Base-by-base conservation (phyloP, 2,888 invertebrate species). In the Gastracanthus pulcherrimus region DNA sequence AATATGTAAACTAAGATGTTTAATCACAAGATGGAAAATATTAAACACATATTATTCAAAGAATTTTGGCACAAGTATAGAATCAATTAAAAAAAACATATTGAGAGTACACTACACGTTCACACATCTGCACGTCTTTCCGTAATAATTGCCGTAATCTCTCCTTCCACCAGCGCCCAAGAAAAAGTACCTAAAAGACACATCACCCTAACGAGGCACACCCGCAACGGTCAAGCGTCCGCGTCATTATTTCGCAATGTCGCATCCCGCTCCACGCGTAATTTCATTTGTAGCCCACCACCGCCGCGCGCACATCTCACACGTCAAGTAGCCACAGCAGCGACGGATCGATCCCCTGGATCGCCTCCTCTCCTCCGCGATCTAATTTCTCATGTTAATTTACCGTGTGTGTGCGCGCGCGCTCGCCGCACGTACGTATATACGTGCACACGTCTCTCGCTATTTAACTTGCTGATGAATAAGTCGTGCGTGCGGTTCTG, bases 381-480 rank as follows among this genome's bases (percentile, higher is more conserved):
- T 80, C 74, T 78, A 82, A 70, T 82, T 75, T 75, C 75, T 78
- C 78, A 74, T 51, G 77, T 70, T 82, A 78, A 82, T 82, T 78
- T 55, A 29, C 69, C 72, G 51, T 16, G 62, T 38, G 62, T 23
- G 62, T 48, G n/a, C 11, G 36, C 23, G 23, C 34, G n/a, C 60
- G 13, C 60, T n/a, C 70, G 26, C 36, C 6, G 64, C n/a, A 1
- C 9, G n/a, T n/a, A n/a, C n/a, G n/a, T n/a, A n/a, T n/a, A n/a
- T n/a, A n/a, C n/a, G n/a, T n/a, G n/a, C n/a, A n/a, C n/a, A 16
- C 23, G 48, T 45, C 2, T 31, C 41, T 16, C 62, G 80, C 72
- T 76, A 71, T 78, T 79, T 78, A 72, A 79, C 67, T 79, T 79
- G 72, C 58, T 74, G 66, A 72, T 79, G 72, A 79, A 70, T 77